Conservation (phyloP, 2,888 invertebrate genomes). For the Cantharis flavilabris region DNA sequence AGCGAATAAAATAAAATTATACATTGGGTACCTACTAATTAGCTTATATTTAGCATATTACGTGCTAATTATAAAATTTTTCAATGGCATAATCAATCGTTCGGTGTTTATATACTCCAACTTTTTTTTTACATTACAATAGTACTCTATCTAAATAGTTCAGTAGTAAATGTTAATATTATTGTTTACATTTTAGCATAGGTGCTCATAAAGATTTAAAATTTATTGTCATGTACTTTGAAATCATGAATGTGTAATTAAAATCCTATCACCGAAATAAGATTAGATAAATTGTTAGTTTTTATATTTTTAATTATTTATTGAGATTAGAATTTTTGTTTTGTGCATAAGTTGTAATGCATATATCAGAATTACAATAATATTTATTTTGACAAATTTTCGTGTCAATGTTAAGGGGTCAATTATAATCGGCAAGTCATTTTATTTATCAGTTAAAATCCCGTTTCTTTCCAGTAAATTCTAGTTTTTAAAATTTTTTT, state of each 20-base stretch:
- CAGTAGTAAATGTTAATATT: neutral
- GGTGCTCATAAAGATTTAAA: neutral
- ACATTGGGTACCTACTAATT: neutral
- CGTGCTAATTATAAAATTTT: neutral
- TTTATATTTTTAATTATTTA: neutral
- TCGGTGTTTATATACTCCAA: neutral
- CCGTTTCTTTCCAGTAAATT: neutral
- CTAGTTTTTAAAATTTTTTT: neutral
- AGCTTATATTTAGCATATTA: neutral
- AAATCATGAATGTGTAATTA: neutral
- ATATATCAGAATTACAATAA: neutral
- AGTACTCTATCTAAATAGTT: neutral
- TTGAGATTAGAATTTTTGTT: neutral
- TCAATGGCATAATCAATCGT: neutral
- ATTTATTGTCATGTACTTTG: neutral
- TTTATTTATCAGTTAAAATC: neutral
- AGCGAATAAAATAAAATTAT: neutral
- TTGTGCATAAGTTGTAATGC: neutral
- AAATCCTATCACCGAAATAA: neutral
- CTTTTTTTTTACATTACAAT: neutral
- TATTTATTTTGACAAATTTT: conserved; percentile 5
- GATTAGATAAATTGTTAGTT: neutral
- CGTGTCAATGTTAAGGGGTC: conserved; percentile 1
- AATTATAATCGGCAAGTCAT: neutral
- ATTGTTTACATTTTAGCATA: neutral